Conservation (phyloP, 2,797 vertebrate species). For the Clangula hyemalis region DNA sequence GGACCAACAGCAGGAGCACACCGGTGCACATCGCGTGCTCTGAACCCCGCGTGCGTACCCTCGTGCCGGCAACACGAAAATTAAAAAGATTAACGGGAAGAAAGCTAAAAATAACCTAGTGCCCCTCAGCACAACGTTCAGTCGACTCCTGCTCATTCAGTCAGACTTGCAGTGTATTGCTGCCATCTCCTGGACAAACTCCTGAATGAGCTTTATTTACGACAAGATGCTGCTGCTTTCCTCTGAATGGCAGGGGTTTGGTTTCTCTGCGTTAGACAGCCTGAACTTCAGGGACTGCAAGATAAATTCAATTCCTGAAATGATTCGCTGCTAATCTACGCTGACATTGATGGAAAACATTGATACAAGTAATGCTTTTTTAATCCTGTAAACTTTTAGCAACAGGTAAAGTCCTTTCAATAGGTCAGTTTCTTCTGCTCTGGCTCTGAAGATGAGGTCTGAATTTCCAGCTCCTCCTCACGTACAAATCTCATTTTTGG, state of each 20-base stretch:
- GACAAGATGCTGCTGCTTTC: not conserved
- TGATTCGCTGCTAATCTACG: not conserved
- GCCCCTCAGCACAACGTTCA: conserved; percentile 33
- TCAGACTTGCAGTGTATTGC: conserved; percentile 49
- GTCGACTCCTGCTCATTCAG: not conserved
- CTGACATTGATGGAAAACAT: not conserved
- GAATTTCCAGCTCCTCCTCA: not conserved
- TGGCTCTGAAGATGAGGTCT: not conserved
- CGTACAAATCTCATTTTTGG: not conserved
- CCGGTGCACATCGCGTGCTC: conserved; percentile 31
- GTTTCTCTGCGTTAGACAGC: not conserved
- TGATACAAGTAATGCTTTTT: not conserved
- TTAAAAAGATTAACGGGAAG: conserved; percentile 54
- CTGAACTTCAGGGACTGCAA: not conserved
- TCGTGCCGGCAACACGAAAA: conserved; percentile 39
- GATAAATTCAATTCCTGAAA: not conserved
- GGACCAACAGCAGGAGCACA: conserved; percentile 65
- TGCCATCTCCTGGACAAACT: conserved; percentile 80
- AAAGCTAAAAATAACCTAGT: conserved; percentile 53
- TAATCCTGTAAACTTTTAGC: not conserved
- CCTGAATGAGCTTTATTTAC: not conserved
- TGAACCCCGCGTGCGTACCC: conserved; percentile 57
- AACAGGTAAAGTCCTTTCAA: not conserved
- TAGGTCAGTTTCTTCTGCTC: not conserved
- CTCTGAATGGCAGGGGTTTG: not conserved